These are phyloP conservation scores for Brachylomia viminalis DNA, from an alignment of 2,888 invertebrate species.

Conservation along the genomic window DNA sequence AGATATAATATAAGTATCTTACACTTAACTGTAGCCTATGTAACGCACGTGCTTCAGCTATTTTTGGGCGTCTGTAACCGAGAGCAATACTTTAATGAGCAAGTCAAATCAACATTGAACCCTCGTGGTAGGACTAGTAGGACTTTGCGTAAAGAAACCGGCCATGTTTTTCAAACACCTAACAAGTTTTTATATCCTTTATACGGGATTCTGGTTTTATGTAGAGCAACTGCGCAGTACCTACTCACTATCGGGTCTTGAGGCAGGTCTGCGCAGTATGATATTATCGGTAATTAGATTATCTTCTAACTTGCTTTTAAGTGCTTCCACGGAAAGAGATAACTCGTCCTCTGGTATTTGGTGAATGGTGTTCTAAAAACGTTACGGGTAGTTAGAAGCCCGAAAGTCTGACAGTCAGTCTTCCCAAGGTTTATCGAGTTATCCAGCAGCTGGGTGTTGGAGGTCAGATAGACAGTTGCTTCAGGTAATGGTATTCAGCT, in stretches of 20 bases:
- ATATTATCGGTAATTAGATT: conserved; percentile 22
- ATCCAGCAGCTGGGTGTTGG: no score
- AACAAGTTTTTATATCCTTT: conserved; percentile 28
- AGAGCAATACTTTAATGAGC: no score
- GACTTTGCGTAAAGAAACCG: background rate
- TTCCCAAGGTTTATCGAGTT: background rate
- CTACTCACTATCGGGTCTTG: background rate
- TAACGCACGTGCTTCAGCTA: no score
- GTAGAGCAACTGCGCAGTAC: conserved; percentile 18
- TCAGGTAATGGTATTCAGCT: background rate
- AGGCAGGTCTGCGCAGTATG: conserved; percentile 13
- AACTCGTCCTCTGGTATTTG: background rate
- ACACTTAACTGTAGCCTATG: no score
- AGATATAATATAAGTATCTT: no score
- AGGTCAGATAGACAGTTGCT: background rate
- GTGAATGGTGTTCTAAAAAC: background rate
- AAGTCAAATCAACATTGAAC: background rate
- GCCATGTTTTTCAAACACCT: background rate
- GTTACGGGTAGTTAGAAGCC: background rate
- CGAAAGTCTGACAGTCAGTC: background rate
- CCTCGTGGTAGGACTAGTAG: background rate
- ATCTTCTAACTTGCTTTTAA: conserved; percentile 23
- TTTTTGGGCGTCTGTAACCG: no score
- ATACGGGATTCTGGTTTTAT: conserved; percentile 27
- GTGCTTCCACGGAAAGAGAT: conserved; percentile 11